Evolutionary conservation across 2,888 invertebrate genomes (phyloP).

Genomic region (Amiota minor): DNA sequence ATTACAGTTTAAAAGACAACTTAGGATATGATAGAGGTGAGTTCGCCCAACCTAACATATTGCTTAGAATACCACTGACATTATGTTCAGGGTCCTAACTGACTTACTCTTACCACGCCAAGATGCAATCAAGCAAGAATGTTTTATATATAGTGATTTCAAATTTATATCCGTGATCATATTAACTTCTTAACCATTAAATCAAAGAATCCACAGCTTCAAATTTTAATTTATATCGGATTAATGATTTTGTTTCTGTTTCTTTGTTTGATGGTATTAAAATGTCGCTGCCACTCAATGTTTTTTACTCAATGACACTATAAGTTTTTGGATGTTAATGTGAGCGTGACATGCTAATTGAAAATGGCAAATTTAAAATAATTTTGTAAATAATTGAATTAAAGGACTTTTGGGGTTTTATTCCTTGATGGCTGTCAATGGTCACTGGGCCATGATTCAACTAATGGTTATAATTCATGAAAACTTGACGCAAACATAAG

Average conservation of each 20-base stretch:
- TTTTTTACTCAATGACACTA: neutral
- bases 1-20: too few relatives aligned
- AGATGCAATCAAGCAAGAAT: too few relatives aligned
- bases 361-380: conserved; percentile 62
- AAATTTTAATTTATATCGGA: too few relatives aligned
- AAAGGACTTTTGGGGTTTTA: conserved; percentile 7
- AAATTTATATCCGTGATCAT: too few relatives aligned
- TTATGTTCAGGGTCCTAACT: too few relatives aligned
- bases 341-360: conserved; percentile 53
- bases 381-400: conserved; percentile 54
- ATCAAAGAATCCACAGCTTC: conserved; percentile 54
- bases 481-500: neutral
- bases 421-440: neutral
- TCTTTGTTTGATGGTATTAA: neutral
- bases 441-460: neutral
- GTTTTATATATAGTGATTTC: too few relatives aligned
- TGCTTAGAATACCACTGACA: too few relatives aligned
- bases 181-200: too few relatives aligned
- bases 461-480: neutral
- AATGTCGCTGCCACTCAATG: neutral
- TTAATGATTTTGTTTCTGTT: neutral
- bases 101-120: too few relatives aligned
- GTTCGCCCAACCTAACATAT: too few relatives aligned
- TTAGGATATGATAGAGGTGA: too few relatives aligned
- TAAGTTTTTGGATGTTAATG: neutral